Evolutionary conservation across 2,797 vertebrate species (phyloP), one percentile per base, ranked within the genome.

Genomic region (Phataginus tetradactyla): DNA sequence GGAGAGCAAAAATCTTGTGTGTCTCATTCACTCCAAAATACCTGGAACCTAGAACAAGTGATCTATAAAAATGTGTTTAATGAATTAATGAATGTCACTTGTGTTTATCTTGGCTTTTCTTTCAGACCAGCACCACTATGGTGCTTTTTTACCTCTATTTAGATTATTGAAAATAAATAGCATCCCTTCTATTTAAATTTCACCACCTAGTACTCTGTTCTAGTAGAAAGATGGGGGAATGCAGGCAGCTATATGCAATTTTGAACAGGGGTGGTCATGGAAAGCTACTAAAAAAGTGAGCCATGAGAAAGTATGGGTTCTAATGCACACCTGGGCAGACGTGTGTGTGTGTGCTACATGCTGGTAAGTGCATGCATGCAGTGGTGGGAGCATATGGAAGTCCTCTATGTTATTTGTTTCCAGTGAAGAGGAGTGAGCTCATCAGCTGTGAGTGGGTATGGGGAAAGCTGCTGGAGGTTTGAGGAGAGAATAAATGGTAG

Each of bases 351-450:
- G 45, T 45, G 45, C 45, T 23, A 39, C 20, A 3, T 7, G 57
- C 39, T 0, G 17, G 27, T 32, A 2, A 1, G 42, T 59, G n/a
- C 32, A 27, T 9, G 9, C 29, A 29, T 21, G 39, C 3, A 29
- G 17, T 15, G 15, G 18, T 7, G 7, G 27, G n/a, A 39, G 7
- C 5, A 9, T 61, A 55, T 20, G 10, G 2, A 5, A 6, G 2
- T 45, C 27, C 51, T n/a, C 18, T n/a, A 34, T 29, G 29, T 61
- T 15, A 18, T 69, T 92, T 86, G n/a, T 68, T 66, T 57, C 37
- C 61, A 45, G 5, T 81, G 18, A 81, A 51, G 68, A 51, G 27
- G 21, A 86, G 61, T 32, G 49, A 57, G 32, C 34, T 29, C 55
- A 51, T 71, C 17, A 51, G 23, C 66, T 23, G 23, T 49, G n/a